Percentiles rank a stretch among this genome's conserved stretches.
These are phyloP conservation scores for Mustela erminea DNA, from an alignment of 2,797 vertebrate genomes.

Conservation along the genomic window DNA sequence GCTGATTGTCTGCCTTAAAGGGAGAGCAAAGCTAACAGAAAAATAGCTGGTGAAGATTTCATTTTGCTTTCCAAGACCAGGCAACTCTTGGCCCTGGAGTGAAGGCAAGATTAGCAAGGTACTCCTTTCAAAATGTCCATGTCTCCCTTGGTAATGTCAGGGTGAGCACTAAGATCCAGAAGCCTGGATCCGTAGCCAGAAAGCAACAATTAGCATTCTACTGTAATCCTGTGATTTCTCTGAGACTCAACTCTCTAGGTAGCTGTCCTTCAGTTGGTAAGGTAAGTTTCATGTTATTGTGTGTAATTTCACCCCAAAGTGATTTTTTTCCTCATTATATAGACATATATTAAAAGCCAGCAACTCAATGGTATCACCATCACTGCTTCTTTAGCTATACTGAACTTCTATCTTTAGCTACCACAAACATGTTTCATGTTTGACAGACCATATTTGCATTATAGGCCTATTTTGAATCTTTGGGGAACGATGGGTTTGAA, in stretches of 20 bases:
- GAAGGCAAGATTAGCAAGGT: background rate
- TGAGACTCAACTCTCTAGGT: background rate
- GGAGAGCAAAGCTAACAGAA: background rate
- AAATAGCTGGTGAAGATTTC: background rate
- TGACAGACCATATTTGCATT: background rate
- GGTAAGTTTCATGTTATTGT: background rate
- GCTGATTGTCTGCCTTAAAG: background rate
- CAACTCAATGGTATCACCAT: background rate
- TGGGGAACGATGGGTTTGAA: conserved; percentile 56
- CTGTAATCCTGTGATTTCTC: background rate
- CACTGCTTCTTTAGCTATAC: background rate
- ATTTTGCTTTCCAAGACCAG: background rate
- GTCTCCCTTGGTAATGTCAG: background rate
- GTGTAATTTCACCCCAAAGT: background rate
- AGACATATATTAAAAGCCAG: conserved; percentile 5
- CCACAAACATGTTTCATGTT: background rate
- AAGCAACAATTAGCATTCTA: background rate
- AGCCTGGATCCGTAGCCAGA: background rate
- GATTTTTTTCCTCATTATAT: background rate
- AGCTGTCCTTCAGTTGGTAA: background rate
- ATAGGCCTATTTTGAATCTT: conserved; percentile 9
- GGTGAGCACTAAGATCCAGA: too few relatives aligned
- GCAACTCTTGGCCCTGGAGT: background rate
- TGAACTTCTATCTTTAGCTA: background rate
- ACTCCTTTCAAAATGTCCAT: too few relatives aligned